These are phyloP conservation scores for Drosophila murphyi DNA, from an alignment of 1,140 invertebrate genomes.

Conservation along the genomic window DNA sequence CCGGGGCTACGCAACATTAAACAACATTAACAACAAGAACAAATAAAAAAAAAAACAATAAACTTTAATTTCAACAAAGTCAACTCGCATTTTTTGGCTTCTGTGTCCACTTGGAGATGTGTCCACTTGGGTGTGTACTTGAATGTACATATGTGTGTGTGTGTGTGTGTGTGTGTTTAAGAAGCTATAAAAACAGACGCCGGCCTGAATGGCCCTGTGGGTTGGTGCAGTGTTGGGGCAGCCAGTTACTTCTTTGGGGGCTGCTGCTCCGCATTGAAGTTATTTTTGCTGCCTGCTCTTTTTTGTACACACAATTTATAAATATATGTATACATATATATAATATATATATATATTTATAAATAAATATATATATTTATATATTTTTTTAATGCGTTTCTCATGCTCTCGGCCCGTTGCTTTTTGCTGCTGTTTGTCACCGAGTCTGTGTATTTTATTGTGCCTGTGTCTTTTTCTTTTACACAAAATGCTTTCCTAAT, in stretches of 20 bases:
- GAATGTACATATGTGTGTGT: conserved; percentile 3
- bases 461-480: conserved; percentile 32
- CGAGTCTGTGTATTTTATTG: not conserved
- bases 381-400: conserved; percentile 74
- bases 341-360: conserved; percentile 22
- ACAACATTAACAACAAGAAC: not conserved
- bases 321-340: conserved; percentile 2
- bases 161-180: conserved; percentile 45
- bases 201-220: conserved; percentile 33
- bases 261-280: conserved; percentile 35
- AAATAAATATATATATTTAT: conserved; percentile 5
- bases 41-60: conserved; percentile 56
- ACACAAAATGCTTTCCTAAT: conserved; percentile 77
- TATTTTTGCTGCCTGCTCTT: conserved; percentile 49
- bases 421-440: conserved; percentile 50
- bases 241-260: conserved; percentile 17
- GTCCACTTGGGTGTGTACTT: not conserved
- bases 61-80: conserved; percentile 64
- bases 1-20: conserved; percentile 47
- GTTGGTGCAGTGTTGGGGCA: conserved; percentile 15
- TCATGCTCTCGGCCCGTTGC: conserved; percentile 76
- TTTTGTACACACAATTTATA: conserved; percentile 8
- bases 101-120: conserved; percentile 4
- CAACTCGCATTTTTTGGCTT: conserved; percentile 42
- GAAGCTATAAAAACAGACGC: conserved; percentile 70